Evolutionary conservation across 2,888 invertebrate genomes (phyloP), one percentile per base, ranked within the genome.

Genomic region (Caenorhabditis sp.): DNA sequence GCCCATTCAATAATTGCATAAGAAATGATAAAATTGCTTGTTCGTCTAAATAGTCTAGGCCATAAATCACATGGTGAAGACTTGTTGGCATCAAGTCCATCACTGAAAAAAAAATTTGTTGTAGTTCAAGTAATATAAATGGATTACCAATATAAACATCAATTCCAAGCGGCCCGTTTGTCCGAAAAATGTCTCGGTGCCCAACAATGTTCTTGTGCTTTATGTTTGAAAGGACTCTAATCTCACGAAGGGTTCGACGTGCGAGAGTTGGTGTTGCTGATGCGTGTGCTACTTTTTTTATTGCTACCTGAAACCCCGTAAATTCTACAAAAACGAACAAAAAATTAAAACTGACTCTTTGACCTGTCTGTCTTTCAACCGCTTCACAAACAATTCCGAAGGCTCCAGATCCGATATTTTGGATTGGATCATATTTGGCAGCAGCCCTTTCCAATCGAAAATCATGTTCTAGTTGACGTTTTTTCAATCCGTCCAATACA

Each of bases 371-470:
- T 12, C 71, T 77, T 66, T 83, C 83, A 6, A 76, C 73, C 10
- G 84, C 85, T 66, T 85, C 84, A 65, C 84, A 84, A 37, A 85
- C 84, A 65, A 85, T 85, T 58, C 85, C 85, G 58, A 85, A 85
- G 0, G 85, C 85, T 37, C 85, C 85, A 3, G 83, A 81, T 24
- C 85, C 85, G 58, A 85, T 85, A 65, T 81, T 81, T n/a, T 82
- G 66, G 14, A 82, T 63, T 4, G 83, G 81, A 24, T 82, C 77
- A 60, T 85, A 85, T 51, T 67, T 69, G 8, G 69, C 76, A 5
- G 79, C 66, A 1, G 81, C 84, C 36, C 69, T 63, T 37, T 81
- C 83, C 55, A 85, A 79, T 61, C 85, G 79, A 57, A 85, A 85
- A 66, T 85, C 85, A 12, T 84, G 78, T 26, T 75, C 76, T 10